phyloP scores from a whole-genome alignment of 2,797 vertebrate species.

The Eulemur mongoz region DNA sequence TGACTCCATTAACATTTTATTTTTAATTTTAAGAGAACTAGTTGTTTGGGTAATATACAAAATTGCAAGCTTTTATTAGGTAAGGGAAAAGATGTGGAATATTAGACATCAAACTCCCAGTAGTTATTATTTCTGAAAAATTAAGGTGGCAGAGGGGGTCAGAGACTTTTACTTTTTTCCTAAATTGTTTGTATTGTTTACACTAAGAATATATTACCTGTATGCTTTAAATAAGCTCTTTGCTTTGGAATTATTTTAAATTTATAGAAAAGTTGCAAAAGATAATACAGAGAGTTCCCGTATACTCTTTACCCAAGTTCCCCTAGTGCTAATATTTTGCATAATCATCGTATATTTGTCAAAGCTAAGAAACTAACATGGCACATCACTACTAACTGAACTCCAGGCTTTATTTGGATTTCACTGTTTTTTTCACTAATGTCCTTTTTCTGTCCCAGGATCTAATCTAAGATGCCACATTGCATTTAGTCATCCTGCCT shows the following conservation, averaged over 20 bases:
- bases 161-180: background rate
- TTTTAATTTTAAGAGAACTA: background rate
- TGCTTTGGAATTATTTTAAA: background rate
- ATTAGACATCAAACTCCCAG: background rate
- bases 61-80: background rate
- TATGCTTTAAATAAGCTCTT: background rate
- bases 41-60: background rate
- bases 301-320: background rate
- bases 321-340: background rate
- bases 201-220: background rate
- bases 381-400: background rate
- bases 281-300: no score
- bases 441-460: background rate
- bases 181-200: background rate
- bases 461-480: no score
- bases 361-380: background rate
- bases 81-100: background rate
- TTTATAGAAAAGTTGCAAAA: no score
- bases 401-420: background rate
- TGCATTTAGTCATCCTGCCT: no score
- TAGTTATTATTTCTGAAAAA: background rate
- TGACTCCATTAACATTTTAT: background rate
- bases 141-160: background rate
- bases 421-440: background rate
- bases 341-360: background rate